Conservation (phyloP, 1,140 invertebrate species). For the Tetragonula clypearis region DNA sequence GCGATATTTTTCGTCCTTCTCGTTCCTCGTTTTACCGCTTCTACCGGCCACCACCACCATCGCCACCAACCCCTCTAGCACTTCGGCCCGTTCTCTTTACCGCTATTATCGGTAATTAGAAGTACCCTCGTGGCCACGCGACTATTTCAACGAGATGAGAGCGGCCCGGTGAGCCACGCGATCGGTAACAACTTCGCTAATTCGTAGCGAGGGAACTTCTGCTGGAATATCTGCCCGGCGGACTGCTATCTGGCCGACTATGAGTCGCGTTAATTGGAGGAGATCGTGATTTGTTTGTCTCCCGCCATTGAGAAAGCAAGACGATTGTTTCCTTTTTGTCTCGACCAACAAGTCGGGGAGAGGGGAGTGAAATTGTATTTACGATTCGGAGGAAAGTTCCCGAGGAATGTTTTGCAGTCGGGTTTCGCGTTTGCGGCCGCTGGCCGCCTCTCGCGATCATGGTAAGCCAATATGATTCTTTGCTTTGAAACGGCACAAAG, state of each 20-base stretch:
- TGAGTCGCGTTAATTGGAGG: conserved; percentile 25
- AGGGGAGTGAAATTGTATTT: background rate
- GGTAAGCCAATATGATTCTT: conserved; percentile 1
- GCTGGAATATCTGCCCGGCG: background rate
- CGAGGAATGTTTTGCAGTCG: background rate
- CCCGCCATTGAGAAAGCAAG: too few species aligned
- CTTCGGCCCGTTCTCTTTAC: conserved; percentile 58
- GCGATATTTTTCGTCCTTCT: conserved; percentile 15
- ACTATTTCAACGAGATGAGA: conserved; percentile 70
- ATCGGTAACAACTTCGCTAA: conserved; percentile 59
- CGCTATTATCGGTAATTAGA: conserved; percentile 81
- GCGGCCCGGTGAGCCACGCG: conserved; percentile 33
- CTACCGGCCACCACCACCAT: conserved; percentile 11
- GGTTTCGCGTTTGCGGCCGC: background rate
- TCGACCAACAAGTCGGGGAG: too few species aligned
- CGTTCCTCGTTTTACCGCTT: background rate
- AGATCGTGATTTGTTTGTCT: conserved; percentile 25
- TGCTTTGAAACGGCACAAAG: conserved; percentile 11
- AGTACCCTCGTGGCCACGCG: conserved; percentile 79
- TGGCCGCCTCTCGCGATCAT: background rate
- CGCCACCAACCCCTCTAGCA: conserved; percentile 29
- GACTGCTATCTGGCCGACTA: background rate
- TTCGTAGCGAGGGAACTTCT: conserved; percentile 38
- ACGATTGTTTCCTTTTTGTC: background rate
- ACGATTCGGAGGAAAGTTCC: background rate